Percentiles rank a stretch among this genome's conserved stretches.
phyloP scores from a whole-genome alignment of 2,888 invertebrate species.

The Lomographa bimaculata region DNA sequence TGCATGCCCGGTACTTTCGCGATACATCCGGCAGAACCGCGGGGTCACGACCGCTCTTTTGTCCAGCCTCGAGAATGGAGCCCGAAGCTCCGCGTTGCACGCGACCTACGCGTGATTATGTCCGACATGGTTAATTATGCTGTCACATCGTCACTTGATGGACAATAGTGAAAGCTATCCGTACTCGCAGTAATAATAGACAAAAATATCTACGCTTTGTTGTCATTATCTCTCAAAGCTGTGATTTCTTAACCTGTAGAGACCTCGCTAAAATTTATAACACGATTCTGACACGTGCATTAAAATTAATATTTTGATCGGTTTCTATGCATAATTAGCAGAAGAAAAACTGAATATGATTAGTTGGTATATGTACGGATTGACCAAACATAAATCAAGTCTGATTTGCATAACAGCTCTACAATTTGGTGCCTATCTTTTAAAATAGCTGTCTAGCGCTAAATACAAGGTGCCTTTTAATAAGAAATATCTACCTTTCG shows the following conservation, averaged over 20 bases:
- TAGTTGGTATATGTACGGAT: conserved; percentile 33
- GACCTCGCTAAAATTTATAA: conserved; percentile 32
- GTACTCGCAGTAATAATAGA: conserved; percentile 65
- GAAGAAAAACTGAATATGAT: conserved; percentile 39
- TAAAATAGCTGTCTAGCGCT: conserved; percentile 24
- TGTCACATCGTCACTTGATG: conserved; percentile 79
- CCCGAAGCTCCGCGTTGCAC: conserved; percentile 46
- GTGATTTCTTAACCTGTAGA: conserved; percentile 37
- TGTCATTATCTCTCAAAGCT: conserved; percentile 36
- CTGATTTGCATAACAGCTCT: conserved; percentile 40
- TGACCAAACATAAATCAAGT: conserved; percentile 44
- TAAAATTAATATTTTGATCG: conserved; percentile 41
- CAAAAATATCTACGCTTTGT: conserved; percentile 40
- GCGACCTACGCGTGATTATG: conserved; percentile 73
- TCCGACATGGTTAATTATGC: conserved; percentile 80
- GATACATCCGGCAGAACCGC: conserved; percentile 75
- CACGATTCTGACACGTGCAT: conserved; percentile 46
- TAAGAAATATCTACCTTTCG: conserved; percentile 1
- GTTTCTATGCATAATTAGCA: conserved; percentile 38
- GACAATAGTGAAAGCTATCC: conserved; percentile 75
- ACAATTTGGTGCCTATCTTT: conserved; percentile 36
- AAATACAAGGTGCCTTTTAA: conserved; percentile 17
- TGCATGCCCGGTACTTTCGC: conserved; percentile 61
- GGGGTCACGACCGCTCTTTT: conserved; percentile 78
- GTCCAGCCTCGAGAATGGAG: conserved; percentile 54